Percentiles rank a stretch among this genome's conserved stretches.
Conservation (phyloP, 2,888 invertebrate genomes). For the Autographa gamma region DNA sequence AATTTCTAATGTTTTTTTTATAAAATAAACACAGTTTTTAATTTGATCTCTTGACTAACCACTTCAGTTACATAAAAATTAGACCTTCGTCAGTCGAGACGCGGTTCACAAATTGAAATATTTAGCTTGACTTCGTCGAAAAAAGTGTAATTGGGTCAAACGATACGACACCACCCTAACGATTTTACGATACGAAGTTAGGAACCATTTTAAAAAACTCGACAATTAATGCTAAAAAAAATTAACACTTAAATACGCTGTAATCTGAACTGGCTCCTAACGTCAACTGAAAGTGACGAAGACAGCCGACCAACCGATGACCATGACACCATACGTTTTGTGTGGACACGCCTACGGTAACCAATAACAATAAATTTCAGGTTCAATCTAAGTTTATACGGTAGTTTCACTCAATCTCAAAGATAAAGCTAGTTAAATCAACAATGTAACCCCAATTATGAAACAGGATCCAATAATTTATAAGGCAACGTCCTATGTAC, state of each 20-base stretch:
- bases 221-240: neutral
- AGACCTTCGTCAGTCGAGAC: constrained; percentile 29
- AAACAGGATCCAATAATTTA: constrained; percentile 14
- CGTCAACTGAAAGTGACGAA: constrained; percentile 72
- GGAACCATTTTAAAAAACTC: constrained; percentile 34
- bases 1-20: neutral
- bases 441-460: constrained; percentile 20
- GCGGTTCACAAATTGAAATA: constrained; percentile 55
- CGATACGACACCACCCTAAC: constrained; percentile 46
- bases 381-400: neutral
- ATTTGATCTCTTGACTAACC: constrained; percentile 27
- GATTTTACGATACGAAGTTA: constrained; percentile 34
- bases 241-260: constrained; percentile 47
- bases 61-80: constrained; percentile 39
- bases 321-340: constrained; percentile 69
- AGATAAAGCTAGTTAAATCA: constrained; percentile 4
- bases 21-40: constrained; percentile 12
- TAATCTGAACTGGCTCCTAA: constrained; percentile 52
- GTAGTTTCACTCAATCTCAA: constrained; percentile 18
- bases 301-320: constrained; percentile 61
- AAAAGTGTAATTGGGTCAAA: constrained; percentile 60
- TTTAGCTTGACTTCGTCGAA: constrained; percentile 42
- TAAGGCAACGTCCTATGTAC: constrained; percentile 25
- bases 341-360: constrained; percentile 66
- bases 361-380: constrained; percentile 34